These are phyloP conservation scores for Hemicrepidius hirtus DNA, from an alignment of 2,888 invertebrate genomes.

Conservation along the genomic window DNA sequence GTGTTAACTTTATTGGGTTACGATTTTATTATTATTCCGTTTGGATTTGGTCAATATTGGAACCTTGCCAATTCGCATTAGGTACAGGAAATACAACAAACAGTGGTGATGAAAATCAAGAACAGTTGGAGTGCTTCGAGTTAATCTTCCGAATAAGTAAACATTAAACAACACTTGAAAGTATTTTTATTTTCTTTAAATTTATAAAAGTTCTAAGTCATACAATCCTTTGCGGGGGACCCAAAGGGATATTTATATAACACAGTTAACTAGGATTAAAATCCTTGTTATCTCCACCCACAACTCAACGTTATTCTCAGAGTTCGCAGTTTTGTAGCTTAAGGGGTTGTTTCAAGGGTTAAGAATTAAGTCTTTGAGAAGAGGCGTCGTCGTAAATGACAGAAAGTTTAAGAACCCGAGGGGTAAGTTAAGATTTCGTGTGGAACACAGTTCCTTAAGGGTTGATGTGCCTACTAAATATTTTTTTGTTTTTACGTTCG, in stretches of 20 bases:
- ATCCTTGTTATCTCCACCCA: not conserved
- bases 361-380: not conserved
- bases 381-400: not conserved
- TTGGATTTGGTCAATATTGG: constrained; percentile 7
- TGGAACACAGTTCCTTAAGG: too few relatives aligned
- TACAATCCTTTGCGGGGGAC: not conserved
- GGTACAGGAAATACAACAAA: not conserved
- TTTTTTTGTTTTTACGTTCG: too few relatives aligned
- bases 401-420: not conserved
- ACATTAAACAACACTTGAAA: not conserved
- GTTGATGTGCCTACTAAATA: not conserved
- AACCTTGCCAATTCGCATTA: constrained; percentile 14
- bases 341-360: constrained; percentile 2
- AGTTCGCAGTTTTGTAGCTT: not conserved
- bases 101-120: constrained; percentile 3
- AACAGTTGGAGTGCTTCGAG: constrained; percentile 20
- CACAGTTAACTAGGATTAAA: not conserved
- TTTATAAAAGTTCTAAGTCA: not conserved
- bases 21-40: not conserved
- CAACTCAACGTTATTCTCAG: not conserved
- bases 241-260: not conserved
- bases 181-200: not conserved
- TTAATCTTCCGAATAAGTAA: constrained; percentile 2
- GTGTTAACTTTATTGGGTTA: not conserved
- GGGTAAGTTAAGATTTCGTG: not conserved